A percentile compares a stretch with the other conserved stretches of the same genome.
These are phyloP conservation scores for Gopherus evgoodei DNA, from an alignment of 2,113 vertebrate genomes.

Conservation along the genomic window DNA sequence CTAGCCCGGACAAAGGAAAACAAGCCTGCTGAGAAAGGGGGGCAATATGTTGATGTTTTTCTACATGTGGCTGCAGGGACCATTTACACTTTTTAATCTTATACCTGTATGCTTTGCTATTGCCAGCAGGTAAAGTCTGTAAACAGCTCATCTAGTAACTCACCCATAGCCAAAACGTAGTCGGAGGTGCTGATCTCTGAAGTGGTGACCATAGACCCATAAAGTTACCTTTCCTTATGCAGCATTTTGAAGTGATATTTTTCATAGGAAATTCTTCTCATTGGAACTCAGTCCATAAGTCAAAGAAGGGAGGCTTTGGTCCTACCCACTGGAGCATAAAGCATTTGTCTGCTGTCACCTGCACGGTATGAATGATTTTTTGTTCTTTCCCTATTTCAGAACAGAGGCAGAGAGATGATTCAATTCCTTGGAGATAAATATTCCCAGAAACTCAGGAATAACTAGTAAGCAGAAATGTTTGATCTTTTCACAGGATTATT, in stretches of 20 bases:
- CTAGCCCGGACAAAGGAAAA: not conserved
- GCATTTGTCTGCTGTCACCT: not conserved
- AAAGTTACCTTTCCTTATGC: rapidly evolving
- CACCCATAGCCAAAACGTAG: not conserved
- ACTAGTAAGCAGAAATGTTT: not conserved
- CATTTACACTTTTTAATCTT: not conserved
- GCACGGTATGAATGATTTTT: not conserved
- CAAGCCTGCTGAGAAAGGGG: not conserved
- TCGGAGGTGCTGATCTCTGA: not conserved
- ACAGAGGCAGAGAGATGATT: rapidly evolving
- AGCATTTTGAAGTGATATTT: not conserved
- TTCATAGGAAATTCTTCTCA: not conserved
- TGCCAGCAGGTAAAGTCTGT: not conserved
- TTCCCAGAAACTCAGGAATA: not conserved
- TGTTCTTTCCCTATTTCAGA: not conserved
- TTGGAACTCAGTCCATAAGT: not conserved
- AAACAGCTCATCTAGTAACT: not conserved
- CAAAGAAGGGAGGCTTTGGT: not conserved
- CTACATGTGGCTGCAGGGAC: not conserved
- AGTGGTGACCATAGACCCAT: not conserved
- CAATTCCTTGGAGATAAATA: not conserved
- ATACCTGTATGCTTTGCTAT: not conserved
- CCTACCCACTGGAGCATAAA: not conserved
- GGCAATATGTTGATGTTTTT: not conserved
- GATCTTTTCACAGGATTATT: not conserved